phyloP scores from a whole-genome alignment of 2,113 vertebrate species.

The Corapipo altera region DNA sequence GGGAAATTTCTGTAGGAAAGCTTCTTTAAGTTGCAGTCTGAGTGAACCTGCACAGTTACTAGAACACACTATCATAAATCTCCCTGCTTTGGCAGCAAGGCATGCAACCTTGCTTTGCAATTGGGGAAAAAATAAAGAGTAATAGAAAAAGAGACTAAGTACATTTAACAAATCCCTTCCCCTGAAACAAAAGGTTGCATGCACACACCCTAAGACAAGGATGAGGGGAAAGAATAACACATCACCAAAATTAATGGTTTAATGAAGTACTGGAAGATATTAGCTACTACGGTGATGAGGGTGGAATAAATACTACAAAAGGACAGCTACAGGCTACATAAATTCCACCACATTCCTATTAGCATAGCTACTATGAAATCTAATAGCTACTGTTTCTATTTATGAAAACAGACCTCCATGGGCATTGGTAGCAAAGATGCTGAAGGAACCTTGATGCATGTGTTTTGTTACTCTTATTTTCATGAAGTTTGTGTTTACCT shows the following conservation, averaged over 20 bases:
- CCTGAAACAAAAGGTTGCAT: conserved; percentile 48
- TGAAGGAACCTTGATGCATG: conserved; percentile 64
- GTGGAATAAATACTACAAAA: conserved; percentile 58
- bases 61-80: background rate
- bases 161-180: conserved; percentile 17
- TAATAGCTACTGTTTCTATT: conserved; percentile 62
- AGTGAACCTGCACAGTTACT: background rate
- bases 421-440: conserved; percentile 53
- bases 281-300: conserved; percentile 47
- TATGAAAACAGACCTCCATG: conserved; percentile 61
- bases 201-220: conserved; percentile 44
- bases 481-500: conserved; percentile 64
- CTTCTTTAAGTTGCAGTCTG: background rate
- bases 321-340: conserved; percentile 50
- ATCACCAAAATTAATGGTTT: conserved; percentile 35
- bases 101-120: background rate
- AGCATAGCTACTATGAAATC: conserved; percentile 59
- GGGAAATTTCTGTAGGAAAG: background rate
- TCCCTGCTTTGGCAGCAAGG: conserved; percentile 1
- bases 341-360: conserved; percentile 59
- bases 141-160: background rate
- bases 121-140: background rate
- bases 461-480: conserved; percentile 69
- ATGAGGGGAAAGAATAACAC: conserved; percentile 16
- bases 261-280: conserved; percentile 47